phyloP scores from a whole-genome alignment of 1,140 invertebrate genomes.

The Tribolium madens region DNA sequence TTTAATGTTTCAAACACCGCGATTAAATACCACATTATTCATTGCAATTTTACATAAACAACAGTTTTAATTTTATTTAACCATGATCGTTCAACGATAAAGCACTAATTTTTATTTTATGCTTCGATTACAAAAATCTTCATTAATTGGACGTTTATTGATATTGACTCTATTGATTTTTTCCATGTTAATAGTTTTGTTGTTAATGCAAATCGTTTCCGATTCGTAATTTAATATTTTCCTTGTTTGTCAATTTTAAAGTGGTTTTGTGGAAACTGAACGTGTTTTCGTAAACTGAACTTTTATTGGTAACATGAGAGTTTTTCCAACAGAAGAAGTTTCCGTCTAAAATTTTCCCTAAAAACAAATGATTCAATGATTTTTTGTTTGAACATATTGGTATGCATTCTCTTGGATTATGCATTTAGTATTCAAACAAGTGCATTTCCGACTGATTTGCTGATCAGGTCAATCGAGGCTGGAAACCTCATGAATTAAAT shows the following conservation, averaged over 20 bases:
- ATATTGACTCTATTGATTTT: not conserved
- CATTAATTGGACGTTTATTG: not conserved
- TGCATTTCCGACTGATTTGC: constrained; percentile 2
- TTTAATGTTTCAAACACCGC: constrained; percentile 4
- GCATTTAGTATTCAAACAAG: constrained; percentile 19
- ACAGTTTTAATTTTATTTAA: not conserved
- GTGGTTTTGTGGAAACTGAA: not conserved
- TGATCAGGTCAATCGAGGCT: not conserved
- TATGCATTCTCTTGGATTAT: not conserved
- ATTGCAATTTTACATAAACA: not conserved
- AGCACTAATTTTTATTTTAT: not conserved
- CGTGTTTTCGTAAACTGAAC: not conserved
- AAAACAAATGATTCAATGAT: not conserved
- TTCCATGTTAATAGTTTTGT: not conserved
- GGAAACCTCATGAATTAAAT: not conserved
- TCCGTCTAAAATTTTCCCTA: not conserved
- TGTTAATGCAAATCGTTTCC: not conserved
- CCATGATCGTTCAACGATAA: not conserved
- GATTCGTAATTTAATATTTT: not conserved
- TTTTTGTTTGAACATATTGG: not conserved
- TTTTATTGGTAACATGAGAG: constrained; percentile 20
- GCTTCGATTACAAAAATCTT: not conserved
- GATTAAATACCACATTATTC: not conserved
- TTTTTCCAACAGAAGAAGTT: not conserved
- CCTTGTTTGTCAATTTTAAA: constrained; percentile 23